phyloP scores from a whole-genome alignment of 2,113 vertebrate genomes.

The Bos javanicus region DNA sequence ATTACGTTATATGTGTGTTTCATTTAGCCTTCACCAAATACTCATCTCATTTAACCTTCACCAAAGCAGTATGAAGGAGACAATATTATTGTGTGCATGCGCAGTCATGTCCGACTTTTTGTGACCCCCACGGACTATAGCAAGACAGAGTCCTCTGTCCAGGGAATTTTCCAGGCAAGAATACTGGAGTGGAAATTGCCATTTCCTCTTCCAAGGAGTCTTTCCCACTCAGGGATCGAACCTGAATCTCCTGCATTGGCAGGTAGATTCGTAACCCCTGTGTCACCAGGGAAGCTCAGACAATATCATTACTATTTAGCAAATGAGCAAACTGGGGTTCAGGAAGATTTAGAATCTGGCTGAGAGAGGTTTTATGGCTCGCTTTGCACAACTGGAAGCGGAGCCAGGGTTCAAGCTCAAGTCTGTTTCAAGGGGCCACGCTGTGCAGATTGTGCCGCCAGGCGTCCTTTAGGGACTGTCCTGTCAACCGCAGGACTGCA shows the following conservation, averaged over 20 bases:
- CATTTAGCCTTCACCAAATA: background rate
- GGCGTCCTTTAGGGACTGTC: background rate
- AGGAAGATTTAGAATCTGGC: background rate
- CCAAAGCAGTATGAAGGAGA: background rate
- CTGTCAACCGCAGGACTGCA: background rate
- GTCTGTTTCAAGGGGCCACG: background rate
- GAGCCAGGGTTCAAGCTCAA: background rate
- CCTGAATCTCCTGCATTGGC: background rate
- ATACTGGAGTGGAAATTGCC: background rate
- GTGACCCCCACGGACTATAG: background rate
- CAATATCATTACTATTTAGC: background rate
- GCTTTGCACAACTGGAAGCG: background rate
- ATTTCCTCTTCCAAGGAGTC: background rate
- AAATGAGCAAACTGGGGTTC: background rate
- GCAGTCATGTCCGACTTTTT: accelerated
- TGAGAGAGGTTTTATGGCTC: background rate
- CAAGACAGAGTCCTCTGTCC: background rate
- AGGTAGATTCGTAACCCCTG: background rate
- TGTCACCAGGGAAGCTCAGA: background rate
- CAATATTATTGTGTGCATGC: background rate
- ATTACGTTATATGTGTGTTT: background rate
- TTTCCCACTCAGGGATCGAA: background rate
- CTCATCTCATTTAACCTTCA: background rate
- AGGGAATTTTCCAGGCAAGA: background rate
- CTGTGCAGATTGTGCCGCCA: background rate